These are phyloP conservation scores for Nasonia vitripennis DNA, from an alignment of 1,140 invertebrate species.

Conservation along the genomic window DNA sequence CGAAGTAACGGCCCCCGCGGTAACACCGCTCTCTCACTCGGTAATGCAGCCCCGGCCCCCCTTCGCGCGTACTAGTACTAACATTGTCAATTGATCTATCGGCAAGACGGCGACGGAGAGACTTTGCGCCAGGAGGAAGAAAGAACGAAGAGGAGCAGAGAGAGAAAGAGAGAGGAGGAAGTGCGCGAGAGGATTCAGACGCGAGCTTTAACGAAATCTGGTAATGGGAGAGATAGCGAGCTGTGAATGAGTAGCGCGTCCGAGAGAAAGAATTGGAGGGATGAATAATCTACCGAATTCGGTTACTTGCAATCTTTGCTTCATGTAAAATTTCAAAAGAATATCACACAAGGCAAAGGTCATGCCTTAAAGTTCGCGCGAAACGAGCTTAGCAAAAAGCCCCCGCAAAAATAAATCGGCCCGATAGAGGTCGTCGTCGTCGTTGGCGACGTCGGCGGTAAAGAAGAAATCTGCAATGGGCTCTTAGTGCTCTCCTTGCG, in stretches of 20 bases:
- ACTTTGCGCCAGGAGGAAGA: not conserved
- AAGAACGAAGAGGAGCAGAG: not conserved
- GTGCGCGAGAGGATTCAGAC: conserved; percentile 59
- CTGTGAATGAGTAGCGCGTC: conserved; percentile 57
- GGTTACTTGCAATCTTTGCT: no score
- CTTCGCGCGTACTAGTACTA: conserved; percentile 52
- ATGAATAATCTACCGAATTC: no score
- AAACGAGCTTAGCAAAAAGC: conserved; percentile 44
- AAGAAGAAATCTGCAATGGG: conserved; percentile 56
- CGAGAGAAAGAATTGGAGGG: not conserved
- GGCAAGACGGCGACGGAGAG: conserved; percentile 51
- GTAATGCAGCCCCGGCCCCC: conserved; percentile 47
- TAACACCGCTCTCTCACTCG: conserved; percentile 44
- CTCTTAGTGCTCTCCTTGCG: conserved; percentile 54
- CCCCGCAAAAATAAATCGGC: conserved; percentile 36
- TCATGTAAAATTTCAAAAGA: no score
- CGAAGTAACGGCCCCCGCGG: conserved; percentile 53
- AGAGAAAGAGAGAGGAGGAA: not conserved
- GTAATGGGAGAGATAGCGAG: conserved; percentile 68
- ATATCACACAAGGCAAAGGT: no score
- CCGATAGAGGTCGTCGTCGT: conserved; percentile 29
- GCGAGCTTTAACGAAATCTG: conserved; percentile 68
- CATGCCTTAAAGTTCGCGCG: not conserved
- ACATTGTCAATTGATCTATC: conserved; percentile 71
- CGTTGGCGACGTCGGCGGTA: not conserved